Percentiles rank a stretch among this genome's conserved stretches.
phyloP scores from a whole-genome alignment of 2,888 invertebrate genomes.

The Apodemia mormo region DNA sequence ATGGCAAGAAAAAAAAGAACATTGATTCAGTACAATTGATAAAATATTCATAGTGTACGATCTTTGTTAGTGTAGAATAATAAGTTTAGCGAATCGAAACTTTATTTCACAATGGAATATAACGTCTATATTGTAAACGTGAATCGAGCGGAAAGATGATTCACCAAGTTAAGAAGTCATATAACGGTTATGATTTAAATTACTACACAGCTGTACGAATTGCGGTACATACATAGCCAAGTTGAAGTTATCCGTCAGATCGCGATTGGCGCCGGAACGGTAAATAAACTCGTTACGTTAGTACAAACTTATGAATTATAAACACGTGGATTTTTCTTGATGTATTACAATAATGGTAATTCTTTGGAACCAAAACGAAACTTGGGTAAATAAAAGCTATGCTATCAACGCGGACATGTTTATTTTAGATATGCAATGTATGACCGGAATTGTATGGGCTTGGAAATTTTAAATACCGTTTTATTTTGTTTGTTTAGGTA shows the following conservation, averaged over 20 bases:
- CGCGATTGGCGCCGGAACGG: constrained; percentile 44
- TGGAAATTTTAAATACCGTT: constrained; percentile 14
- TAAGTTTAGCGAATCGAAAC: constrained; percentile 21
- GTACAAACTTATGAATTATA: constrained; percentile 18
- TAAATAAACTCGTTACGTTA: constrained; percentile 38
- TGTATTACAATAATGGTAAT: not conserved
- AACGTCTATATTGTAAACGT: constrained; percentile 41
- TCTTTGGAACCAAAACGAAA: constrained; percentile 9
- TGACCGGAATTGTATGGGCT: constrained; percentile 17
- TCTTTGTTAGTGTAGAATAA: constrained; percentile 37
- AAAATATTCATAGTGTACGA: constrained; percentile 36
- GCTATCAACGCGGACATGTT: constrained; percentile 4
- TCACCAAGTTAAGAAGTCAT: constrained; percentile 64
- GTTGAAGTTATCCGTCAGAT: constrained; percentile 44
- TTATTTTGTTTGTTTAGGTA: constrained; percentile 12
- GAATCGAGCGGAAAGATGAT: constrained; percentile 77
- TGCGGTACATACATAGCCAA: constrained; percentile 67
- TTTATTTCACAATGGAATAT: constrained; percentile 25
- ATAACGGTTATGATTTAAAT: constrained; percentile 76
- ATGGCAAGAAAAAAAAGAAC: constrained; percentile 27
- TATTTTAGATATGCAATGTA: constrained; percentile 15
- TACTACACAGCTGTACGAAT: constrained; percentile 68
- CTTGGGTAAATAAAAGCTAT: constrained; percentile 14
- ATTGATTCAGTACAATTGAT: constrained; percentile 16
- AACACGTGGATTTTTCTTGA: constrained; percentile 11